Evolutionary conservation across 2,888 invertebrate species (phyloP).

Genomic region (Morpho achilles): DNA sequence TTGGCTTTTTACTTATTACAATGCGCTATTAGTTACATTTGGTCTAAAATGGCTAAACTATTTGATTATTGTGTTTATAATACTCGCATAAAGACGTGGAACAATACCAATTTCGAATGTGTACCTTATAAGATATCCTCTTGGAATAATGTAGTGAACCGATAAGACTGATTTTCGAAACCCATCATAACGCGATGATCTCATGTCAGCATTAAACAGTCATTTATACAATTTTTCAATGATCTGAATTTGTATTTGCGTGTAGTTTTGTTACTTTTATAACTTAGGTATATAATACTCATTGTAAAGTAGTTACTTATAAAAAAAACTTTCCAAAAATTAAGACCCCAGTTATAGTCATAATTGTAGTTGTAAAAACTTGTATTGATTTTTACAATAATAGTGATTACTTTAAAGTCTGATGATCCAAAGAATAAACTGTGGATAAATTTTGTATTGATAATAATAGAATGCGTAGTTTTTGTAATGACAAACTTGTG

Average conservation of each 20-base stretch:
- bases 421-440: slow-evolving; percentile 49
- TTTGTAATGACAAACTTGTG: slow-evolving; percentile 21
- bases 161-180: slow-evolving; percentile 26
- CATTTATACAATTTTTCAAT: slow-evolving; percentile 15
- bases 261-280: slow-evolving; percentile 24
- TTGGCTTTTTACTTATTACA: not conserved
- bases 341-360: slow-evolving; percentile 15
- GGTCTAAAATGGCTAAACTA: too few species aligned
- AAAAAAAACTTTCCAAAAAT: slow-evolving; percentile 15
- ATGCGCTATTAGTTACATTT: too few species aligned
- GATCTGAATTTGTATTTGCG: slow-evolving; percentile 14
- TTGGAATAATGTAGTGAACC: slow-evolving; percentile 13
- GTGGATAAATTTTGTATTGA: slow-evolving; percentile 32
- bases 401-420: slow-evolving; percentile 53
- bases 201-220: slow-evolving; percentile 20
- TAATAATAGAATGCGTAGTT: slow-evolving; percentile 23
- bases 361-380: slow-evolving; percentile 21
- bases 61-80: slow-evolving; percentile 2
- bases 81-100: slow-evolving; percentile 17
- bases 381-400: slow-evolving; percentile 31
- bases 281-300: slow-evolving; percentile 19
- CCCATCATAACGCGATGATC: slow-evolving; percentile 21
- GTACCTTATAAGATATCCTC: slow-evolving; percentile 7
- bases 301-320: slow-evolving; percentile 19
- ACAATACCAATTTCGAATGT: slow-evolving; percentile 7